Conservation (phyloP, 2,113 vertebrate genomes). For the Odocoileus hemionus region DNA sequence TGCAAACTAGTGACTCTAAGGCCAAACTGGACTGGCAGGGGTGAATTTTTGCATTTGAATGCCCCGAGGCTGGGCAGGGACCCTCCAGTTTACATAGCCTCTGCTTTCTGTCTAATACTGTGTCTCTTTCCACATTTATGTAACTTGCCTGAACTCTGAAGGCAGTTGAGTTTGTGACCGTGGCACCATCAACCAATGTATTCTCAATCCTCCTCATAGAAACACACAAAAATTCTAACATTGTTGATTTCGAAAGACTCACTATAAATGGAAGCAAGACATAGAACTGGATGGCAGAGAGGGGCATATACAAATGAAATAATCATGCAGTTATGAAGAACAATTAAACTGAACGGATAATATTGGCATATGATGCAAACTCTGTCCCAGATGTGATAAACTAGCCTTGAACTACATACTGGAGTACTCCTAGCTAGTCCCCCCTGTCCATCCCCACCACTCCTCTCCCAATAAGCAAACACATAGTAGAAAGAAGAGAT, state of each 20-base stretch:
- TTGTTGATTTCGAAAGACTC: not conserved
- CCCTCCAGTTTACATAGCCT: not conserved
- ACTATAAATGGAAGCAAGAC: not conserved
- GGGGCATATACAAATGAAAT: not conserved
- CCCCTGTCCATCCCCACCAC: not conserved
- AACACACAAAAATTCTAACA: not conserved
- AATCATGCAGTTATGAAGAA: not conserved
- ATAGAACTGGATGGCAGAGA: not conserved
- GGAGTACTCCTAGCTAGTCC: not conserved
- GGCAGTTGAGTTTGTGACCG: not conserved
- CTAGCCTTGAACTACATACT: not conserved
- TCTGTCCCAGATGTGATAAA: not conserved
- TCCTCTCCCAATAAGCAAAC: not conserved
- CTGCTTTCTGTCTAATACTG: conserved; percentile 13
- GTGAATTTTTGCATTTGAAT: conserved; percentile 23
- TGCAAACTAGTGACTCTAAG: conserved; percentile 35
- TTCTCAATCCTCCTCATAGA: not conserved
- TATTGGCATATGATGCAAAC: not conserved
- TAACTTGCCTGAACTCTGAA: conserved; percentile 6
- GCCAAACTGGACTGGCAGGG: conserved; percentile 44
- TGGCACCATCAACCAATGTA: not conserved
- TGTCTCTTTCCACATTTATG: not conserved
- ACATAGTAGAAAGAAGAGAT: not conserved
- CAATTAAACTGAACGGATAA: not conserved
- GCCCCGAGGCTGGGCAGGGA: conserved; percentile 17